A percentile compares a stretch with the other conserved stretches of the same genome.
phyloP scores from a whole-genome alignment of 2,113 vertebrate species.

The Psittacula cyanocephala region DNA sequence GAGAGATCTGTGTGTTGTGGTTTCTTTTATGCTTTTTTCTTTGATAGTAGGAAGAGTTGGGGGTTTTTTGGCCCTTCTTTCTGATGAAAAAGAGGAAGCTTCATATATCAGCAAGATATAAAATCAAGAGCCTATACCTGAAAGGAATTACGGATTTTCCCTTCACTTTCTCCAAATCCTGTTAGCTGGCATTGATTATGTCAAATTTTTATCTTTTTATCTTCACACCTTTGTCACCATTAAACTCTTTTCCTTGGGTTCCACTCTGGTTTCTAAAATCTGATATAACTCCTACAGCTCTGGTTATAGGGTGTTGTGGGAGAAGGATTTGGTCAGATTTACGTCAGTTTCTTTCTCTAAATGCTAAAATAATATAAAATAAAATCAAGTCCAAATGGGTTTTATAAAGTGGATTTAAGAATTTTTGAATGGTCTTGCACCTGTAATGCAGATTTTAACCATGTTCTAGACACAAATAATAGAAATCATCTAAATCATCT shows the following conservation, averaged over 20 bases:
- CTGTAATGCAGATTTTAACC: not conserved
- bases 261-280: not conserved
- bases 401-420: not conserved
- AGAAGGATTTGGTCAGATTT: not conserved
- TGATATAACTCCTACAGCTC: not conserved
- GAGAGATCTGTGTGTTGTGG: not conserved
- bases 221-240: not conserved
- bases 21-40: not conserved
- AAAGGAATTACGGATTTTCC: not conserved
- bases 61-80: not conserved
- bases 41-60: not conserved
- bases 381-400: not conserved
- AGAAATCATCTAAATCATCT: slow-evolving; percentile 55
- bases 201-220: not conserved
- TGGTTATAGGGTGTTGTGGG: not conserved
- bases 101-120: not conserved
- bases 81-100: not conserved
- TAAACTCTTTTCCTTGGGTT: not conserved
- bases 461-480: slow-evolving; percentile 39
- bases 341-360: not conserved
- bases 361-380: not conserved
- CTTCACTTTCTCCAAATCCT: not conserved
- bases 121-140: not conserved
- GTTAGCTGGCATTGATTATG: not conserved
- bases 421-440: not conserved